Conservation (phyloP, 2,888 invertebrate species). For the Drosophila incognita region DNA sequence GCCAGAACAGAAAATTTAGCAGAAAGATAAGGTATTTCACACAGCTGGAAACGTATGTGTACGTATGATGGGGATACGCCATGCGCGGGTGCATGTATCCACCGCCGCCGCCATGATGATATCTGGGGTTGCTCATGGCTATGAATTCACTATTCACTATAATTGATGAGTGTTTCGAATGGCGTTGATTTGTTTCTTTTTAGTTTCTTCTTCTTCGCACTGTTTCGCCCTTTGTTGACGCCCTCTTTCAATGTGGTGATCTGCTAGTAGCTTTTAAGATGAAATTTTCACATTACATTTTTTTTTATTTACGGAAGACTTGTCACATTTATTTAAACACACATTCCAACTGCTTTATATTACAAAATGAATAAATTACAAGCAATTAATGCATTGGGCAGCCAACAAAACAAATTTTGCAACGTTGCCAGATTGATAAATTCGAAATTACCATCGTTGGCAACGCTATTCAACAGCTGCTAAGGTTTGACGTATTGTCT, state of each 20-base stretch:
- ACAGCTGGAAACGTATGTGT: constrained; percentile 85
- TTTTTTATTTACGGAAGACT: not conserved
- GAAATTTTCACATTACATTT: constrained; percentile 28
- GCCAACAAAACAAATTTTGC: constrained; percentile 42
- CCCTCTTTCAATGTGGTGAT: constrained; percentile 66
- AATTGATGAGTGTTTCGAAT: constrained; percentile 9
- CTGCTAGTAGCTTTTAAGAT: constrained; percentile 5
- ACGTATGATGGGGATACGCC: constrained; percentile 82
- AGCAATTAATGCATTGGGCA: constrained; percentile 6
- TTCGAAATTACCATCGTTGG: constrained; percentile 41
- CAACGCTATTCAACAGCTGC: constrained; percentile 58
- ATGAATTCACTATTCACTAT: constrained; percentile 9
- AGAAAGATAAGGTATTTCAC: constrained; percentile 85
- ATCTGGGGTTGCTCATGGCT: constrained; percentile 83
- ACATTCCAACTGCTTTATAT: constrained; percentile 5
- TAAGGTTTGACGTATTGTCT: not conserved
- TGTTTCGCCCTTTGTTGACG: constrained; percentile 64
- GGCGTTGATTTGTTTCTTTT: constrained; percentile 14
- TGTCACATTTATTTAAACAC: constrained; percentile 4
- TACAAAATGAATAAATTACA: constrained; percentile 24
- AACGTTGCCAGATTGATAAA: constrained; percentile 32
- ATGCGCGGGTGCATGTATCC: constrained; percentile 82
- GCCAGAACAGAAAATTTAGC: constrained; percentile 87
- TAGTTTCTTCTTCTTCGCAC: constrained; percentile 41
- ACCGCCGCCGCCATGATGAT: constrained; percentile 80